Evolutionary conservation across 2,797 vertebrate species (phyloP).

Genomic region (Spondyliosoma cantharus): DNA sequence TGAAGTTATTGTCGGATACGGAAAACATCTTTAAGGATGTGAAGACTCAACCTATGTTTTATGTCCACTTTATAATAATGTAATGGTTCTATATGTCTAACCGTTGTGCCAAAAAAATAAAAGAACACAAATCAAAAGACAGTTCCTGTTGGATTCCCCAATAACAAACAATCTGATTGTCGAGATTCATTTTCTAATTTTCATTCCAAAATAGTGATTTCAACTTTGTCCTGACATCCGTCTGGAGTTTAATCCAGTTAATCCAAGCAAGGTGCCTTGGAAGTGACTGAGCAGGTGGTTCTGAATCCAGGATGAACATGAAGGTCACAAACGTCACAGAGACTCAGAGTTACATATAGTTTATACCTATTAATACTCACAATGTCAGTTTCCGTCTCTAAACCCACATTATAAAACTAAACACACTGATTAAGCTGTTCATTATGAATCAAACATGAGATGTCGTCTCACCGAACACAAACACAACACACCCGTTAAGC

Average conservation of each 20-base stretch:
- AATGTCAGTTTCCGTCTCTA: neutral
- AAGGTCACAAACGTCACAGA: constrained; percentile 44
- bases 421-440: neutral
- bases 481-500: neutral
- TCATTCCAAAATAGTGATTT: neutral
- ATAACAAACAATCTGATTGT: neutral
- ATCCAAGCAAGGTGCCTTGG: constrained; percentile 55
- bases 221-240: constrained; percentile 29
- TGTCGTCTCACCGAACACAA: neutral
- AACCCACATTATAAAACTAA: neutral
- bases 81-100: too few relatives aligned
- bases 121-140: neutral
- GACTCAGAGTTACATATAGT: neutral
- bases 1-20: too few relatives aligned
- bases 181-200: neutral
- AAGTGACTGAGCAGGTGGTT: constrained; percentile 62
- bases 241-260: constrained; percentile 38
- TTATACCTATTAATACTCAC: constrained; percentile 22
- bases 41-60: too few relatives aligned
- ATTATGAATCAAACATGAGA: neutral
- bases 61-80: neutral
- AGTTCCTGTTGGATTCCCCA: too few relatives aligned
- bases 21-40: too few relatives aligned
- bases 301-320: constrained; percentile 21
- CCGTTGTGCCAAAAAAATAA: neutral